A percentile compares a stretch with the other conserved stretches of the same genome.
phyloP scores from a whole-genome alignment of 30 jellyfish, hydroid and myxozoan species.

The Turritopsis rubra region DNA sequence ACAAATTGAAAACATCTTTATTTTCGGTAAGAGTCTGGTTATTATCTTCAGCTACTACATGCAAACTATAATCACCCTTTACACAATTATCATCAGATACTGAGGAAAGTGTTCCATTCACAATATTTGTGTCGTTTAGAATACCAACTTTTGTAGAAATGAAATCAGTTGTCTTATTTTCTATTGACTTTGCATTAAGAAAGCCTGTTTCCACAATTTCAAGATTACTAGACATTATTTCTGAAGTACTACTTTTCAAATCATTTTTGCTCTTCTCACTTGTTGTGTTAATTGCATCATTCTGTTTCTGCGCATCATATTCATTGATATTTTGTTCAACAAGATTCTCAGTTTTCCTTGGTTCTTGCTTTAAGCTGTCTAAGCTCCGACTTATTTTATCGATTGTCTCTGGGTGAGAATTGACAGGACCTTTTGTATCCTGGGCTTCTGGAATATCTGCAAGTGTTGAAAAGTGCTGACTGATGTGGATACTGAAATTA shows the following conservation, averaged over 20 bases:
- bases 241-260: neutral
- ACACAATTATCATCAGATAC: neutral
- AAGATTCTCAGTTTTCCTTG: too few relatives aligned
- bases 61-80: neutral
- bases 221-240: neutral
- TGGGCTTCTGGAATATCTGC: neutral
- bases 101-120: too few relatives aligned
- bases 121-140: neutral
- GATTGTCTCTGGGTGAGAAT: neutral
- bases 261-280: neutral
- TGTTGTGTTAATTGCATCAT: neutral
- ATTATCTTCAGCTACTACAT: neutral
- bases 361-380: too few relatives aligned
- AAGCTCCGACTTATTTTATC: neutral
- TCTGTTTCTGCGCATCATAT: neutral
- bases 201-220: neutral
- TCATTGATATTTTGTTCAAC: neutral
- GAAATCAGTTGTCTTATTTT: too few relatives aligned
- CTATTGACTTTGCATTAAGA: neutral
- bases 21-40: neutral
- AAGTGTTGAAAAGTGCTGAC: neutral
- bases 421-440: neutral
- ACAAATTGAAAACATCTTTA: neutral
- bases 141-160: neutral
- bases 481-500: neutral